A percentile compares a stretch with the other conserved stretches of the same genome.
phyloP scores from a whole-genome alignment of 2,888 invertebrate species.

The Drosophila multiciliata region DNA sequence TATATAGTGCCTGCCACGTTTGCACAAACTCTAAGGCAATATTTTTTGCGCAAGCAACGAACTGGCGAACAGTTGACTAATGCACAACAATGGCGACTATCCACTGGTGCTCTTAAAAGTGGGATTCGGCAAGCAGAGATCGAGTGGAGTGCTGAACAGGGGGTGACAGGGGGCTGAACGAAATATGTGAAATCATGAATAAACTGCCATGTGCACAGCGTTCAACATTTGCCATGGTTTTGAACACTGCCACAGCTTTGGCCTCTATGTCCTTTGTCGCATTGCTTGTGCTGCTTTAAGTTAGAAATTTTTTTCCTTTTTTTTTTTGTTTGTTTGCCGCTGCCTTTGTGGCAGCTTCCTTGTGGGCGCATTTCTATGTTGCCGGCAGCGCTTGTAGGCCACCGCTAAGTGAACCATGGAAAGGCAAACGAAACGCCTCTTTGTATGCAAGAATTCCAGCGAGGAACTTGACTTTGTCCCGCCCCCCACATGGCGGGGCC shows the following conservation, averaged over 20 bases:
- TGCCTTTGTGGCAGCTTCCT: slow-evolving; percentile 45
- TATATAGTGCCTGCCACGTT: slow-evolving; percentile 43
- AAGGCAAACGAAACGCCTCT: slow-evolving; percentile 24
- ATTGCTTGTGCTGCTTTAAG: slow-evolving; percentile 8
- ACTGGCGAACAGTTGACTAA: slow-evolving; percentile 61
- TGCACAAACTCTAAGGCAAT: slow-evolving; percentile 70
- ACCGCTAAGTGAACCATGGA: slow-evolving; percentile 31
- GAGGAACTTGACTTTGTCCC: slow-evolving; percentile 65
- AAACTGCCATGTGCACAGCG: slow-evolving; percentile 81
- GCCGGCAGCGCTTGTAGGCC: slow-evolving; percentile 19
- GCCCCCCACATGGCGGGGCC: slow-evolving; percentile 17
- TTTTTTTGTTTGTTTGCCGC: slow-evolving; percentile 12
- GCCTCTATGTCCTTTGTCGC: slow-evolving; percentile 3
- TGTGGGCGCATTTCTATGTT: slow-evolving; percentile 33
- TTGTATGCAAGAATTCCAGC: slow-evolving; percentile 59
- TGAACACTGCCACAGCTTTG: slow-evolving; percentile 8
- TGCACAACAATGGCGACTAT: slow-evolving; percentile 67
- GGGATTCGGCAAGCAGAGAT: slow-evolving; percentile 4
- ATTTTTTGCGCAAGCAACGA: slow-evolving; percentile 68
- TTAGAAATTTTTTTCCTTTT: neutral
- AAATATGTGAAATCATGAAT: slow-evolving; percentile 82
- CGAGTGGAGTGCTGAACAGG: neutral
- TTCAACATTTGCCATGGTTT: slow-evolving; percentile 55
- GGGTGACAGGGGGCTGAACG: slow-evolving; percentile 29
- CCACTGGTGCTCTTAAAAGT: slow-evolving; percentile 14